Percentiles rank a stretch among this genome's conserved stretches.
phyloP scores from a whole-genome alignment of 2,888 invertebrate species.

The Ophion ventricosus region DNA sequence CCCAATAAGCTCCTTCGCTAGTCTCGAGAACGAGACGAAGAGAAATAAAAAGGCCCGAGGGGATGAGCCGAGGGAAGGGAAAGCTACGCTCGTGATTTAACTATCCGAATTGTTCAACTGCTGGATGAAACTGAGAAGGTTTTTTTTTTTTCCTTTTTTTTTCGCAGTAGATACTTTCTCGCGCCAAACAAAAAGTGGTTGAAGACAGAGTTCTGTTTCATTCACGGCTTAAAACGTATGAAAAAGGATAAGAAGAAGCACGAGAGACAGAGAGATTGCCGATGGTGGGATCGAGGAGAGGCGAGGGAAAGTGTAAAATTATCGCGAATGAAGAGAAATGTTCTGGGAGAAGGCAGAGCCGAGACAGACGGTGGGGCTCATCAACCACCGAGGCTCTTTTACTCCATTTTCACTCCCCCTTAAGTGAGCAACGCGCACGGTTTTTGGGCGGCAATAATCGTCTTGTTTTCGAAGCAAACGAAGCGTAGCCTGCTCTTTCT shows the following conservation, averaged over 20 bases:
- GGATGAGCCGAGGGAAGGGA: neutral
- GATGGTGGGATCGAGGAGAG: neutral
- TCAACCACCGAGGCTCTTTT: conserved; percentile 57
- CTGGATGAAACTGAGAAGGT: neutral
- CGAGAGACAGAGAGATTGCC: neutral
- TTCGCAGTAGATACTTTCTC: neutral
- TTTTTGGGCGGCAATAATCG: conserved; percentile 66
- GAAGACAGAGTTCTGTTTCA: conserved; percentile 9
- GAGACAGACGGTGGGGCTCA: conserved; percentile 42
- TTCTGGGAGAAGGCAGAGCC: conserved; percentile 31
- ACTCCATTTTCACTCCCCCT: conserved; percentile 20
- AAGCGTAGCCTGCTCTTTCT: conserved; percentile 43
- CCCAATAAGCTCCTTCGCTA: neutral
- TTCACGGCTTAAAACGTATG: conserved; percentile 2
- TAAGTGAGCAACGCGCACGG: conserved; percentile 41
- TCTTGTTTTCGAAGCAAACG: conserved; percentile 62
- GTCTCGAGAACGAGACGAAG: neutral
- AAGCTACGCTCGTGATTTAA: conserved; percentile 9
- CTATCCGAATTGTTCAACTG: conserved; percentile 48
- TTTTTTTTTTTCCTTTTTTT: too few species aligned
- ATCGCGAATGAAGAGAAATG: conserved; percentile 60
- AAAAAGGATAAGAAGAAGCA: neutral
- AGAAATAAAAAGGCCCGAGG: neutral
- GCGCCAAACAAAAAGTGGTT: conserved; percentile 32
- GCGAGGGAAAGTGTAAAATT: conserved; percentile 51